Percentiles rank a stretch among this genome's conserved stretches.
phyloP scores from a whole-genome alignment of 1,140 invertebrate species.

The Lasioglossum albipes region DNA sequence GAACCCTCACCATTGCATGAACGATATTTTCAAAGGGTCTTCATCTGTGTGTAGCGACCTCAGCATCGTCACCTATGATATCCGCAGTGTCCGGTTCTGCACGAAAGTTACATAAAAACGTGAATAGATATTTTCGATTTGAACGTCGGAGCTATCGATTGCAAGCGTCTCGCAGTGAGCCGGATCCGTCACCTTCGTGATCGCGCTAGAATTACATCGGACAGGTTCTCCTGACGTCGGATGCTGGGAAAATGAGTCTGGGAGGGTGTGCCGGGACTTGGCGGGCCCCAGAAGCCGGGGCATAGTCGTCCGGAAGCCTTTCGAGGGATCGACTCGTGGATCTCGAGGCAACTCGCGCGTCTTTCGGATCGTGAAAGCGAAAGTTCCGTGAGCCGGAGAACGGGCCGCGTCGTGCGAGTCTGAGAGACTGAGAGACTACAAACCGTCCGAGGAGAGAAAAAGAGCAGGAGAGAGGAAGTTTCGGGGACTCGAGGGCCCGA shows the following conservation, averaged over 20 bases:
- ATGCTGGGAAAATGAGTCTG: not conserved
- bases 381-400: slow-evolving; percentile 26
- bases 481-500: not conserved
- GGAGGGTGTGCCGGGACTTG: slow-evolving; percentile 1
- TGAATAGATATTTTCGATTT: not conserved
- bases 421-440: slow-evolving; percentile 10
- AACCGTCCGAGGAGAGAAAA: slow-evolving; percentile 7
- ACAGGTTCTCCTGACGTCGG: not conserved
- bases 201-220: slow-evolving; percentile 10
- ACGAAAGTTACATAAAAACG: too few relatives aligned
- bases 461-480: slow-evolving; percentile 43
- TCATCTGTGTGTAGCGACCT: too few relatives aligned
- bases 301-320: slow-evolving; percentile 16
- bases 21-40: too few relatives aligned
- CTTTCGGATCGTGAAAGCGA: slow-evolving; percentile 41
- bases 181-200: slow-evolving; percentile 20
- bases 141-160: slow-evolving; percentile 1
- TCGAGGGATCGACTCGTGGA: not conserved
- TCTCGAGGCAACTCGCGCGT: not conserved
- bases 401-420: slow-evolving; percentile 10
- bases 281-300: too few relatives aligned
- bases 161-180: not conserved
- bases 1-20: too few relatives aligned
- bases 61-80: too few relatives aligned
- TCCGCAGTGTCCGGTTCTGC: too few relatives aligned